Percentiles rank a stretch among this genome's conserved stretches.
phyloP scores from a whole-genome alignment of 2,797 vertebrate genomes.

The Sebastes wilsoni region DNA sequence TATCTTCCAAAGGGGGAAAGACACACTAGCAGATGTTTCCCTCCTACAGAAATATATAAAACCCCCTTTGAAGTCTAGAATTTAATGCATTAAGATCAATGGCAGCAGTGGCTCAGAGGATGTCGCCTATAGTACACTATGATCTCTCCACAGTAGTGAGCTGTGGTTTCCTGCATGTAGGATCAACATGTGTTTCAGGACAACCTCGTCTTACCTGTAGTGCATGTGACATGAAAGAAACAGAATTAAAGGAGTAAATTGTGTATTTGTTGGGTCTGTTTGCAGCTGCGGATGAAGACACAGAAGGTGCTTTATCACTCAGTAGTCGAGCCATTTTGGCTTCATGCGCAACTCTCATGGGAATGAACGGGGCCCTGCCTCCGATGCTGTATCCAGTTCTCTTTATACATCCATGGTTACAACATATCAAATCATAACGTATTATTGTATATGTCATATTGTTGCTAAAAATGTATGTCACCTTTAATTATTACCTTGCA shows the following conservation, averaged over 20 bases:
- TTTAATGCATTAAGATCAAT: conserved; percentile 7
- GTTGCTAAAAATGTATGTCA: too few species aligned
- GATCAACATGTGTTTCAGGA: neutral
- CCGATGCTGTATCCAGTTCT: too few species aligned
- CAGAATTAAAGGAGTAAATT: neutral
- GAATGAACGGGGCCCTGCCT: too few species aligned
- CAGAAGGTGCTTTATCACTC: too few species aligned
- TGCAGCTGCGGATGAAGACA: too few species aligned
- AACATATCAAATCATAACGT: too few species aligned
- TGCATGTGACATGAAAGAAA: neutral
- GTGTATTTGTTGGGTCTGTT: too few species aligned
- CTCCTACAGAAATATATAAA: conserved; percentile 34
- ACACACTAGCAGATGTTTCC: conserved; percentile 63
- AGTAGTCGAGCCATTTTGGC: too few species aligned
- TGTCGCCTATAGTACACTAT: conserved; percentile 14
- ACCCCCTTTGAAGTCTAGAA: conserved; percentile 10
- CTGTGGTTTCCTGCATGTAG: conserved; percentile 5
- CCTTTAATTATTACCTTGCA: too few species aligned
- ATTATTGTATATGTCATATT: too few species aligned
- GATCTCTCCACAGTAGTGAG: conserved; percentile 4
- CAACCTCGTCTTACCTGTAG: neutral
- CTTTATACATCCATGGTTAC: too few species aligned
- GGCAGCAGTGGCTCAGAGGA: conserved; percentile 46
- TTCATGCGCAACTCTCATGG: too few species aligned
- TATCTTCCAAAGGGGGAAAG: conserved; percentile 42